Base-by-base conservation (phyloP, 2,888 invertebrate species). In the Magallana nippona region DNA sequence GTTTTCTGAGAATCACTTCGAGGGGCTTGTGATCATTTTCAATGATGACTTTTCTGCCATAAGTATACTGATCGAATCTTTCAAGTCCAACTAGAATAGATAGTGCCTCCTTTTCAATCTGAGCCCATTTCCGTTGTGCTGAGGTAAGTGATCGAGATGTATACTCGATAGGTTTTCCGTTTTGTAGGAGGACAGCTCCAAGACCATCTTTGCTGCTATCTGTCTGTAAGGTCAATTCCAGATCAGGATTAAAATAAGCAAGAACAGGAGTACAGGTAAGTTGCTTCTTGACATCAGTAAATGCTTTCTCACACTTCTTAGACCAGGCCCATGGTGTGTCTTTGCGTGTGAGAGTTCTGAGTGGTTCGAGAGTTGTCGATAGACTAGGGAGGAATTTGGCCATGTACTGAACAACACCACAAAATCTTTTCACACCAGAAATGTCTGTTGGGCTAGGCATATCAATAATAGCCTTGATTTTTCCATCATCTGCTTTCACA, bases 161-260 rank as follows among this genome's bases (percentile, higher is more conserved):
- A 86, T 56, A 90, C 71, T 89, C 87, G 10, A 88, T 60, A 0
- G 89, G 88, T 71, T 83, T 80, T 2, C 87, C 86, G 11, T 88
- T 83, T 60, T 89, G 89, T 1, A 88, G 82, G n/a, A 90, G 83
- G 0, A 87, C 87, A 27, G 85, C 86, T 11, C 87, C 87, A 11
- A 89, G 15, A 58, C 87, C 86, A 82, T 83, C 83, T 55, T 87
- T 85, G 80, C 84, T 87, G 62, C 88, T 88, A 55, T 90, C 86
- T 1, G 84, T 86, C 79, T 90, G 89, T 44, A 89, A 77, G 19
- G 84, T 85, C 2, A 87, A 19, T n/a, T 87, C 86, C 55, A 86
- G 81, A 2, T 85, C 80, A 8, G 85, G 83, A 80, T 88, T 44
- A 56, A 86, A 87, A 62, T 82, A 88, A 1, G 84, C 86, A 2